These are phyloP conservation scores for Agonum fuliginosum DNA, from an alignment of 2,888 invertebrate genomes.

Conservation along the genomic window DNA sequence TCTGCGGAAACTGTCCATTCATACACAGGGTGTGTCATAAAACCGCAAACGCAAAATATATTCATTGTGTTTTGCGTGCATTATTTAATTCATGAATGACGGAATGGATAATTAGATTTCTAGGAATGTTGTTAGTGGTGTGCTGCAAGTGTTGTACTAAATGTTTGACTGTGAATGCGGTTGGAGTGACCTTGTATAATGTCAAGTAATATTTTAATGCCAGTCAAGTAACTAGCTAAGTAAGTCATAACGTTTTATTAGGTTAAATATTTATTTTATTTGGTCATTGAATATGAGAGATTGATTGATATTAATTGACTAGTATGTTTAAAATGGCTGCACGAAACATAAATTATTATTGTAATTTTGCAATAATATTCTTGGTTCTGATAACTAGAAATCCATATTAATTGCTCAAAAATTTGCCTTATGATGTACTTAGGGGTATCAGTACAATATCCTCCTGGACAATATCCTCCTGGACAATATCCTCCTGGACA, in stretches of 20 bases:
- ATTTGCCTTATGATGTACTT: no score
- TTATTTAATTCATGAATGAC: slow-evolving; percentile 13
- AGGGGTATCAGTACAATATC: no score
- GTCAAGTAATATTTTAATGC: slow-evolving; percentile 50
- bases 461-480: no score
- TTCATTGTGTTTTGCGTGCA: not conserved
- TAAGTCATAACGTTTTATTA: slow-evolving; percentile 51
- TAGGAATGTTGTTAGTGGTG: slow-evolving; percentile 23
- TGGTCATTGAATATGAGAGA: not conserved
- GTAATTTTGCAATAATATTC: no score
- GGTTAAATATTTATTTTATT: slow-evolving; percentile 42
- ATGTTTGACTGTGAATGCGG: slow-evolving; percentile 29
- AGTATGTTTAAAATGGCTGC: no score
- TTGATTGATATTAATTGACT: no score
- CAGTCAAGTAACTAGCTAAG: slow-evolving; percentile 41
- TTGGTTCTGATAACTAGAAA: no score
- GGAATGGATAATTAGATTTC: not conserved
- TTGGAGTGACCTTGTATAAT: slow-evolving; percentile 45
- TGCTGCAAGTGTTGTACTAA: not conserved
- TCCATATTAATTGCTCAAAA: no score
- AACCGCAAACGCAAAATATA: slow-evolving; percentile 29
- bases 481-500: no score
- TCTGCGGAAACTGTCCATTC: slow-evolving; percentile 48
- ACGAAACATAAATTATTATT: no score
- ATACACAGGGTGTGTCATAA: slow-evolving; percentile 28